Evolutionary conservation across 2,797 vertebrate genomes (phyloP), one percentile per base, ranked within the genome.

Genomic region (Brotula barbata): DNA sequence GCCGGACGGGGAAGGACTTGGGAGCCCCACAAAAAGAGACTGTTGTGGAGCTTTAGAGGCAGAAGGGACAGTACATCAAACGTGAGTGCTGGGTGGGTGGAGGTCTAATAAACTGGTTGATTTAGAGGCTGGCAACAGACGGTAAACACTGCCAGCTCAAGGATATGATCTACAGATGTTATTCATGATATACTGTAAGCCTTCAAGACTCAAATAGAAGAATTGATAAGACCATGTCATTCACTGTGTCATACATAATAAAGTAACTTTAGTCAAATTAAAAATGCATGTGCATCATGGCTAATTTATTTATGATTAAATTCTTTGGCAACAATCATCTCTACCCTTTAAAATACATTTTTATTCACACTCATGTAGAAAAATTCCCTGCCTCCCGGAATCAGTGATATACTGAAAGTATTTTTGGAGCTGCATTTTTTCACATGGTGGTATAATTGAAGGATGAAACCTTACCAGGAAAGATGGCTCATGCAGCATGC

Each of bases 401-500:
- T 55, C 20, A 11, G 3, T 25, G 10, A 34, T 2, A 8, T 3
- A n/a, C 21, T 2, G 7, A 56, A 3, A 54, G 7, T n/a, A 54
- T 17, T 53, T 33, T 19, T 2, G 15, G 2, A 3, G 7, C 49
- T 41, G 3, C 19, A 41, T 46, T 56, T 45, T 73, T 83, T 77
- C 77, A 17, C 75, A 75, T 31, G 70, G 77, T 63, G 48, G 41
- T 75, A 76, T 81, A 75, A 76, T 81, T 83, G 74, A 88, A 86
- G 91, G 84, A 86, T 87, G 80, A 73, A 89, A 76, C 89, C 95
- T 96, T 96, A 97, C 94, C 95, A 92, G 93, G 86, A 90, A 89
- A 88, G 77, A 87, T 88, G 88, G 85, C 84, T 92, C 94, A 95
- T 95, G 95, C 94, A 94, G 93, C 94, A 96, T 96, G 94, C 96